These are phyloP conservation scores for Aldabrachelys gigantea DNA, from an alignment of 2,113 vertebrate genomes.

Conservation along the genomic window DNA sequence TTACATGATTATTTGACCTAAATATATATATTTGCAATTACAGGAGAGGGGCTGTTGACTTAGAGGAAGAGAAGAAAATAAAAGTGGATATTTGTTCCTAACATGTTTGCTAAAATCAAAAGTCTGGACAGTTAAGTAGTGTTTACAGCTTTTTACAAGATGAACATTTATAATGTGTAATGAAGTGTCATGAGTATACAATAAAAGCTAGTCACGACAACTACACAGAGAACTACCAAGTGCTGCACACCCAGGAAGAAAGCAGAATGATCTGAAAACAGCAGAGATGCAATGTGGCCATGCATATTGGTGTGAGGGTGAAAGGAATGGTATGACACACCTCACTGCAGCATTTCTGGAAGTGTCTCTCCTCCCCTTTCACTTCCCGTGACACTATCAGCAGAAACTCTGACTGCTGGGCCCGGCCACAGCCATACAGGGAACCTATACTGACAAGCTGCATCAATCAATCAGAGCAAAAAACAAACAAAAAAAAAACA, in stretches of 20 bases:
- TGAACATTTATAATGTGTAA: constrained; percentile 53
- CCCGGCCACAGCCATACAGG: constrained; percentile 85
- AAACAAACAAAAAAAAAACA: constrained; percentile 52
- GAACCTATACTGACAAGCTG: constrained; percentile 95
- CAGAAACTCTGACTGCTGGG: constrained; percentile 95
- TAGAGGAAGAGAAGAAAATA: constrained; percentile 34
- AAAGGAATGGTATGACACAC: constrained; percentile 87
- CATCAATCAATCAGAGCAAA: constrained; percentile 86
- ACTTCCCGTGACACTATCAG: constrained; percentile 96
- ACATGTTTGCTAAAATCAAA: background rate
- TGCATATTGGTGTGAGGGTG: constrained; percentile 82
- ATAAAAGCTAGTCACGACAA: constrained; percentile 59
- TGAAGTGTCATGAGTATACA: constrained; percentile 40
- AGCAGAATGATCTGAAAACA: constrained; percentile 70
- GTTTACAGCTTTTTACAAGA: constrained; percentile 20
- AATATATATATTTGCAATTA: background rate
- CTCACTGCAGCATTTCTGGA: constrained; percentile 91
- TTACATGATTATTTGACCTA: background rate
- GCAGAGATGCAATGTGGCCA: constrained; percentile 76
- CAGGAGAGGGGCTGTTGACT: constrained; percentile 13
- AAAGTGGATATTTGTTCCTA: background rate
- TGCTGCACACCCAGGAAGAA: constrained; percentile 60
- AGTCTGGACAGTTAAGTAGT: background rate
- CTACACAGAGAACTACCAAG: constrained; percentile 62
- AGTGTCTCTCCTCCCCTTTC: constrained; percentile 91